phyloP scores from a whole-genome alignment of 2,113 vertebrate genomes.

The Todiramphus chloris region DNA sequence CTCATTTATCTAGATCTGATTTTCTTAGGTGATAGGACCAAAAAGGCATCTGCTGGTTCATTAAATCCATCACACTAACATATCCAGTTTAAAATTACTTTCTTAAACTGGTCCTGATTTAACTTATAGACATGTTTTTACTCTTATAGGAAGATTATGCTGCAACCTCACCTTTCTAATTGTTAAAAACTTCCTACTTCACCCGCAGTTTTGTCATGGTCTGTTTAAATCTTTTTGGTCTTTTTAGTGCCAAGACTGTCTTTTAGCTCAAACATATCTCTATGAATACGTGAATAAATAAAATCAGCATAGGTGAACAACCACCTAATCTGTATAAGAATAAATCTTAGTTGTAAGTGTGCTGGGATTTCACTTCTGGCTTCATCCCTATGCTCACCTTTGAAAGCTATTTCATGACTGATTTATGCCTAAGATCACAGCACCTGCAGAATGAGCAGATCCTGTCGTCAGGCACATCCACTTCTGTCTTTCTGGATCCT shows the following conservation, averaged over 20 bases:
- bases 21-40: not conserved
- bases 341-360: not conserved
- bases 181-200: not conserved
- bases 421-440: not conserved
- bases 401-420: not conserved
- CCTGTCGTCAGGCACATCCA: rapidly evolving
- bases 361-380: not conserved
- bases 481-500: rapidly evolving
- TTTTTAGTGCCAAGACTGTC: not conserved
- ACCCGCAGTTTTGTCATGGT: not conserved
- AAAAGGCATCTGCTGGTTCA: not conserved
- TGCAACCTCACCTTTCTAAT: not conserved
- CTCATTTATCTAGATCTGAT: not conserved
- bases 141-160: not conserved
- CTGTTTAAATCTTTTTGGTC: not conserved
- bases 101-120: not conserved
- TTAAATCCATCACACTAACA: not conserved
- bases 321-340: not conserved
- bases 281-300: not conserved
- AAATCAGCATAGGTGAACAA: not conserved
- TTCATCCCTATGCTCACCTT: not conserved
- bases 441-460: not conserved
- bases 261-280: not conserved
- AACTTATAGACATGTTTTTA: rapidly evolving
- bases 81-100: not conserved